These are phyloP conservation scores for Parauchenoglanis punctatus DNA, from an alignment of 2,797 vertebrate species.

Conservation along the genomic window DNA sequence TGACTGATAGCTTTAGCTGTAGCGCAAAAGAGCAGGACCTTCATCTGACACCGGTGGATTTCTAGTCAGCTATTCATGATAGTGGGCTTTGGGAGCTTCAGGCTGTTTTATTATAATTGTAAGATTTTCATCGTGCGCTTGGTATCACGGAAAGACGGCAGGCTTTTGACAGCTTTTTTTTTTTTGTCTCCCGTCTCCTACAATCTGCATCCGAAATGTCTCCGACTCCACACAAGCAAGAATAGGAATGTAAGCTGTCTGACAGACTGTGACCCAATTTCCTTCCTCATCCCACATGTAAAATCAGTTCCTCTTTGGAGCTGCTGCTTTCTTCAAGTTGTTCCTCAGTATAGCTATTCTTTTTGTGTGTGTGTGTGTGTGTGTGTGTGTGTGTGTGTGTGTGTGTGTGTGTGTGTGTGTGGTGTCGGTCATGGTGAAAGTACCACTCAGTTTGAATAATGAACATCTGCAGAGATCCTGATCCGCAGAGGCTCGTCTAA, in stretches of 20 bases:
- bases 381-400: background rate
- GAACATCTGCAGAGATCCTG: conserved; percentile 53
- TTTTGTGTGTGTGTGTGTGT: conserved; percentile 13
- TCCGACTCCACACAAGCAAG: conserved; percentile 34
- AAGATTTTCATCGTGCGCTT: background rate
- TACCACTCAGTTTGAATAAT: conserved; percentile 46
- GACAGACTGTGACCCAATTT: conserved; percentile 62
- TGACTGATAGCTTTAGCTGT: background rate
- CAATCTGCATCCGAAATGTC: conserved; percentile 15
- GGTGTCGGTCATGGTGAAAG: conserved; percentile 28
- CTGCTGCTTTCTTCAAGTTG: conserved; percentile 11
- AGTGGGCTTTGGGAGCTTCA: background rate
- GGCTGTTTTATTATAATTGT: background rate
- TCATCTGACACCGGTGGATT: background rate
- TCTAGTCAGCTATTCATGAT: background rate
- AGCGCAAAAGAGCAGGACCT: background rate
- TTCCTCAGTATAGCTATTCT: conserved; percentile 6
- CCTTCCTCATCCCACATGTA: conserved; percentile 38
- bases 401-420: background rate
- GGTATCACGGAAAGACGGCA: background rate
- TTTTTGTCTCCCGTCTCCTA: background rate
- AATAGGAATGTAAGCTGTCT: conserved; percentile 47
- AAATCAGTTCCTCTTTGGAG: conserved; percentile 28
- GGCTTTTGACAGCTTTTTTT: conserved; percentile 9
- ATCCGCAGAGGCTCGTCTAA: conserved; percentile 39